Conservation (phyloP, 2,888 invertebrate genomes). For the Adelognathus sp. region DNA sequence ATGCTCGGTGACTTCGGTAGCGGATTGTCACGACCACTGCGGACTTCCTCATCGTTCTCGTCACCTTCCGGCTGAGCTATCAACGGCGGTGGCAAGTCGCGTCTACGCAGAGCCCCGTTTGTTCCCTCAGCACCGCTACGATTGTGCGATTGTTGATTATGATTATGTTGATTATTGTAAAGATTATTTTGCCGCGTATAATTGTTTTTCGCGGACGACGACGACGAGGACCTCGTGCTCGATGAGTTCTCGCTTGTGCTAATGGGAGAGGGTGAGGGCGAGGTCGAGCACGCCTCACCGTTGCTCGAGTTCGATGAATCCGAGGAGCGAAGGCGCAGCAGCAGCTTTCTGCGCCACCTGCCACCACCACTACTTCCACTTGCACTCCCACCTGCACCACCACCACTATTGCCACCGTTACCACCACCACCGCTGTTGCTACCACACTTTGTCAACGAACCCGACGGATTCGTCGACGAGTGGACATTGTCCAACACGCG, state of each 20-base stretch:
- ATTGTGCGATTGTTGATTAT: neutral
- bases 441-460: constrained; percentile 24
- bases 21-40: constrained; percentile 1
- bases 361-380: constrained; percentile 78
- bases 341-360: constrained; percentile 82
- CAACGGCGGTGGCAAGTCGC: neutral
- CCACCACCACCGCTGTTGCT: constrained; percentile 19
- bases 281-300: constrained; percentile 68
- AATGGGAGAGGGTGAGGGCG: constrained; percentile 70
- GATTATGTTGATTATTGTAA: constrained; percentile 32
- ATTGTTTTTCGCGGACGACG: constrained; percentile 50
- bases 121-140: constrained; percentile 6
- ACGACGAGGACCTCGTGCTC: constrained; percentile 58
- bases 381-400: constrained; percentile 33
- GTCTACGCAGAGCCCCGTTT: constrained; percentile 37
- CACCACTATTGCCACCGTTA: constrained; percentile 33
- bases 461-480: constrained; percentile 12
- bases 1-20: constrained; percentile 60
- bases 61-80: constrained; percentile 42
- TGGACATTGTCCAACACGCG: constrained; percentile 38
- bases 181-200: constrained; percentile 31
- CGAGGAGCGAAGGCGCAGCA: constrained; percentile 82
- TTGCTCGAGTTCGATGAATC: constrained; percentile 76
- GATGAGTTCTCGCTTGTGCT: constrained; percentile 65
- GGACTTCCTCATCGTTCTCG: constrained; percentile 23